phyloP scores from a whole-genome alignment of 2,797 vertebrate genomes.

The Taenioides sp. region DNA sequence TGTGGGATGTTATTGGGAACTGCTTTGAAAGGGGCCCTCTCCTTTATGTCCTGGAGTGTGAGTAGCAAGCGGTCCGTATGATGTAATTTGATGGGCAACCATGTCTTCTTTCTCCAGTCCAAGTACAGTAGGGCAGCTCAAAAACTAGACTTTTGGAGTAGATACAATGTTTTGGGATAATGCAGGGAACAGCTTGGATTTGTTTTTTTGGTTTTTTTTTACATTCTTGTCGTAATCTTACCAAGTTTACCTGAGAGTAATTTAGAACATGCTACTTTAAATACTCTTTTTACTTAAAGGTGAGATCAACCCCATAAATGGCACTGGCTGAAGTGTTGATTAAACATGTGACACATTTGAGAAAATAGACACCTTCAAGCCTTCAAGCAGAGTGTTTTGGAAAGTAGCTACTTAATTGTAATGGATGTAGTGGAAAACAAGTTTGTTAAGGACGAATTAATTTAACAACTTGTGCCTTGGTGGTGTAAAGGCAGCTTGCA shows the following conservation, averaged over 20 bases:
- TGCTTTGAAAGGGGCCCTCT: slow-evolving; percentile 8
- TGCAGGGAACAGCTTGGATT: too few relatives aligned
- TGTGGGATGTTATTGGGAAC: slow-evolving; percentile 24
- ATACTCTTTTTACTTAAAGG: slow-evolving; percentile 4
- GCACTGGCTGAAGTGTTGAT: slow-evolving; percentile 10
- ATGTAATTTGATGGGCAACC: not conserved
- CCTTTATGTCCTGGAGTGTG: not conserved
- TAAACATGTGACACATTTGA: slow-evolving; percentile 5
- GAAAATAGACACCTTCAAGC: slow-evolving; percentile 4
- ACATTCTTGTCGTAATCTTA: not conserved
- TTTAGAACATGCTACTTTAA: not conserved
- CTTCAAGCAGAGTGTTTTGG: slow-evolving; percentile 3
- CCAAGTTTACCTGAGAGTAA: not conserved
- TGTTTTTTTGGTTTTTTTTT: too few relatives aligned
- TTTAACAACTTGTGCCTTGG: too few relatives aligned
- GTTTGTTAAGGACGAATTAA: not conserved
- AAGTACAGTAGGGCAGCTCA: not conserved
- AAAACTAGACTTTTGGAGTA: not conserved
- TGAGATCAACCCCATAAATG: slow-evolving; percentile 4
- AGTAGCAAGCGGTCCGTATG: slow-evolving; percentile 6
- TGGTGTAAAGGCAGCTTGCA: too few relatives aligned
- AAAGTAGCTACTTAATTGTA: not conserved
- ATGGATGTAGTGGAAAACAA: slow-evolving; percentile 11
- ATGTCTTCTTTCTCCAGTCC: not conserved
- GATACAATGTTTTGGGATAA: too few relatives aligned